Evolutionary conservation across 1,140 invertebrate genomes (phyloP), one percentile per base, ranked within the genome.

Genomic region (Zaprionus inermis): DNA sequence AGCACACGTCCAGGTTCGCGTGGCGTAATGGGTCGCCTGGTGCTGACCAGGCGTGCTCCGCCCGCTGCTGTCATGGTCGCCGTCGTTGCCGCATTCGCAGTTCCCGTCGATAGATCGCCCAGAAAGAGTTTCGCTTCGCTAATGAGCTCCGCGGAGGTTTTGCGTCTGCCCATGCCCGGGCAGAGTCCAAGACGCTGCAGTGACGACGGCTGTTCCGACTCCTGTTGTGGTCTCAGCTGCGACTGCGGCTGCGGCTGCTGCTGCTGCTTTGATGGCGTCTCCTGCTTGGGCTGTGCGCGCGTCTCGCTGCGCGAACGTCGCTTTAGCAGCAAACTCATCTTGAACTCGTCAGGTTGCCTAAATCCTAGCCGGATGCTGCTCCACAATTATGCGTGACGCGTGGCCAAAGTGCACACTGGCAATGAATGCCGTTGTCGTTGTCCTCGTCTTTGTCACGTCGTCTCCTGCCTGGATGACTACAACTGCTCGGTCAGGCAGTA

Each of bases 11-110:
- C 95, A 30, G 95, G 94, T 61, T 97, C 96, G 24, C 95, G 93
- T 7, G 96, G 96, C 10, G 97, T 97, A 82, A 96, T 97, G 4
- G 97, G 97, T 30, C 97, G 93, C 66, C 95, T 94, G 0, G 96
- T 97, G 81, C 95, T 94, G 41, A 96, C 93, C 56, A 95, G 88
- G 2, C 94, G 93, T 11, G 94, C 91, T 10, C 91, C 92, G 16
- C 90, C 90, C 0, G 79, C 77, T 18, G 82, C 75, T 68, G 84
- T 64, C 46, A 81, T 49, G 12, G 72, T 56, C 38, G 65, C 34
- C 18, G 76, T 24, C 12, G 41, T 18, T 7, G 20, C 63, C 49
- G 0, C 24, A 28, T 28, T 2, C 24, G 1, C 24, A 28, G 72
- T 44, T 16, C 58, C 32, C 9, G 41, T 64, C 1, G 69, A 34